These are phyloP conservation scores for Bathynomus jamesi DNA, from an alignment of 1,140 invertebrate species.

Conservation along the genomic window DNA sequence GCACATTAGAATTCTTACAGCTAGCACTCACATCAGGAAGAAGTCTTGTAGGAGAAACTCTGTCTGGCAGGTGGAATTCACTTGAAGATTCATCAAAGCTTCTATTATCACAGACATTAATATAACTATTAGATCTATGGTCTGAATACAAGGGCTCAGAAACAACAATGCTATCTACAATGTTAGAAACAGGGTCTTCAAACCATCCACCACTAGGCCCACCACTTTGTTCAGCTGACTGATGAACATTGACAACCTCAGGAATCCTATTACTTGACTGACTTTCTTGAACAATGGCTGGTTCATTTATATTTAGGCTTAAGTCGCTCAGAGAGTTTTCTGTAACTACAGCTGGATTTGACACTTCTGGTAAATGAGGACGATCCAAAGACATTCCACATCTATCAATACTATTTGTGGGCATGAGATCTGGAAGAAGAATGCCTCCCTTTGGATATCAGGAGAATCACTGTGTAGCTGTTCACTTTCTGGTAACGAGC, in stretches of 20 bases:
- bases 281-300: conserved; percentile 32
- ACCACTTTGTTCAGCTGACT: conserved; percentile 19
- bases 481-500: too few species aligned
- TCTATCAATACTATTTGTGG: conserved; percentile 15
- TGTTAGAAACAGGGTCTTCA: too few species aligned
- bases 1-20: too few species aligned
- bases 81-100: too few species aligned
- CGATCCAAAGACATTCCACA: neutral
- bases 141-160: too few species aligned
- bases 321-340: conserved; percentile 22
- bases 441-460: conserved; percentile 1
- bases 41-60: neutral
- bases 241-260: conserved; percentile 34
- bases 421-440: conserved; percentile 27
- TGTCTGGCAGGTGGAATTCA: neutral
- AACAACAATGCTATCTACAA: too few species aligned
- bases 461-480: neutral
- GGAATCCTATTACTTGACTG: conserved; percentile 27
- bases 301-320: conserved; percentile 20
- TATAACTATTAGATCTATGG: too few species aligned
- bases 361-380: conserved; percentile 7
- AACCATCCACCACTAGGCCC: neutral
- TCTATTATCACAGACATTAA: too few species aligned
- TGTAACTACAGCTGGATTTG: conserved; percentile 28
- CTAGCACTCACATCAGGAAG: conserved; percentile 18